Evolutionary conservation across 2,797 vertebrate genomes (phyloP).

Genomic region (Jordanella pulchra): DNA sequence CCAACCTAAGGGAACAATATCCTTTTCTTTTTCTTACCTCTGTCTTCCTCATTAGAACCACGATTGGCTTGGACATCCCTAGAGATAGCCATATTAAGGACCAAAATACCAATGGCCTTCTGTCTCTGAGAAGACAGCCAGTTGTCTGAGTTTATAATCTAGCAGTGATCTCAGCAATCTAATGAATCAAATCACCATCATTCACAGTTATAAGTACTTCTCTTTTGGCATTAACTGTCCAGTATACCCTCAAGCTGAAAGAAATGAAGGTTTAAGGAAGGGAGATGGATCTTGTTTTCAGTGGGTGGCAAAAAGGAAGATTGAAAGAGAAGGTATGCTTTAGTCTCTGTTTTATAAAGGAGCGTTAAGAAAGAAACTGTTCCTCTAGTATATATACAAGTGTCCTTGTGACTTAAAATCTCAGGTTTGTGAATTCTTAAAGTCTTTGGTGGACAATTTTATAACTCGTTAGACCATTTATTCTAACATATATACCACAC

Average conservation of each 20-base stretch:
- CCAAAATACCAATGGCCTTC: constrained; percentile 59
- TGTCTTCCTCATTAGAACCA: constrained; percentile 66
- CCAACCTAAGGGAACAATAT: constrained; percentile 69
- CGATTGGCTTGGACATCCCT: constrained; percentile 71
- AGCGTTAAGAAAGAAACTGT: background rate
- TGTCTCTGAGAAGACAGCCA: constrained; percentile 67
- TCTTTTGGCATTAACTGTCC: constrained; percentile 52
- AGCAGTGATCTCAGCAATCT: constrained; percentile 60
- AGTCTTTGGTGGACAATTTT: background rate
- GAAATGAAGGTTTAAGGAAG: constrained; percentile 44
- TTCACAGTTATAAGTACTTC: constrained; percentile 57
- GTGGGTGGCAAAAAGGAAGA: constrained; percentile 8
- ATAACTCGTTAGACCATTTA: background rate
- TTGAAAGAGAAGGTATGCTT: constrained; percentile 10
- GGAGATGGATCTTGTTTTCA: constrained; percentile 32
- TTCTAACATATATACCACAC: background rate
- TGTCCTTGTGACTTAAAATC: background rate
- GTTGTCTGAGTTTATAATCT: constrained; percentile 66
- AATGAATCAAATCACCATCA: constrained; percentile 69
- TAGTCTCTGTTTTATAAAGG: background rate
- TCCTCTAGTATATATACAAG: background rate
- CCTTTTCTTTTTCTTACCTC: constrained; percentile 52
- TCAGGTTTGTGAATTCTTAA: background rate
- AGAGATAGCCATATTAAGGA: constrained; percentile 62
- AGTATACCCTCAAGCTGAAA: constrained; percentile 49